These are phyloP conservation scores for Phaonia tiefii DNA, from an alignment of 2,888 invertebrate species.

Conservation along the genomic window DNA sequence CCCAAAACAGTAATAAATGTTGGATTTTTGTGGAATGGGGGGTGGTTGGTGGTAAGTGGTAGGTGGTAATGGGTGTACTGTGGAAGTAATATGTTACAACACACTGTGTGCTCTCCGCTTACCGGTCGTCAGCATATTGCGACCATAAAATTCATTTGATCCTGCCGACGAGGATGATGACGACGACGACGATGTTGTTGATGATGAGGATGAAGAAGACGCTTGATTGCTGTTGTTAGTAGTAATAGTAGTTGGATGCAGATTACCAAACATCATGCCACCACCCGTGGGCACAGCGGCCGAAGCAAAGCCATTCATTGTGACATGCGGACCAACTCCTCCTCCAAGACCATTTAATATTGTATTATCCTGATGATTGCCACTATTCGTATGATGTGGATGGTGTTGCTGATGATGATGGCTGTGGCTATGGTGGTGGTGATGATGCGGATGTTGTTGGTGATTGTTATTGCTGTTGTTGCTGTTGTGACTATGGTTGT, in stretches of 20 bases:
- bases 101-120: slow-evolving; percentile 72
- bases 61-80: slow-evolving; percentile 11
- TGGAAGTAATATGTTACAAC: slow-evolving; percentile 34
- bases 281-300: slow-evolving; percentile 64
- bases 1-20: too few relatives aligned
- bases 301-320: slow-evolving; percentile 57
- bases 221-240: slow-evolving; percentile 72
- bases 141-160: slow-evolving; percentile 80
- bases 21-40: not conserved
- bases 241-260: slow-evolving; percentile 71
- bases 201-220: slow-evolving; percentile 27
- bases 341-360: slow-evolving; percentile 28
- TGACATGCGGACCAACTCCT: slow-evolving; percentile 29
- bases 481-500: slow-evolving; percentile 69
- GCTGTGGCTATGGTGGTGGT: slow-evolving; percentile 66
- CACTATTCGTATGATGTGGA: slow-evolving; percentile 57
- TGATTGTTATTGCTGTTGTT: slow-evolving; percentile 61
- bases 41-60: slow-evolving; percentile 1
- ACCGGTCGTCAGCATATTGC: slow-evolving; percentile 80
- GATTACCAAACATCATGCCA: slow-evolving; percentile 76
- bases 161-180: slow-evolving; percentile 61
- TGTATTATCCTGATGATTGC: slow-evolving; percentile 36
- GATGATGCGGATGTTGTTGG: slow-evolving; percentile 46
- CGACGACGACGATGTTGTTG: slow-evolving; percentile 52
- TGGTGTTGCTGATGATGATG: slow-evolving; percentile 47